Base-by-base conservation (phyloP, 2,113 vertebrate genomes). In the Xenus cinereus region DNA sequence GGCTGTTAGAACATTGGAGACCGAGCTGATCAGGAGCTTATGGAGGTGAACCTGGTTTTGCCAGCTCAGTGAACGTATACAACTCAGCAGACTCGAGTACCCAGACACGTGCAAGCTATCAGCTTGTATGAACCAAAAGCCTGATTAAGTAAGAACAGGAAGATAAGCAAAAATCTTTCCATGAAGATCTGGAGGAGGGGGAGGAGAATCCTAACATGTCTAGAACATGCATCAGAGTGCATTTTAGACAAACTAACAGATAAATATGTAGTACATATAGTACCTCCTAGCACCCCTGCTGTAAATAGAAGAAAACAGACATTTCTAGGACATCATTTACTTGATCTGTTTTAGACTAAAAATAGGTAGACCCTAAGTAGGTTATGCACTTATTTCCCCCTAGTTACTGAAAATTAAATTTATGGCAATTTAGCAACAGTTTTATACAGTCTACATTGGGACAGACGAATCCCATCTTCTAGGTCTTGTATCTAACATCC, bases 301-400 rank as follows among this genome's bases (percentile, higher is more conserved):
- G 60, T 46, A 78, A 84, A 91, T 0, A 89, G 68, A 79, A 87
- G 62, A 39, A 73, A 90, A 24, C 18, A 92, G 75, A 46, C 74
- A 27, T 66, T 95, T 96, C 89, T 78, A 81, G 94, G 94, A 50
- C 91, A 73, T 78, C 56, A 82, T 39, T 78, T 23, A 87, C 30
- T 76, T 93, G 56, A 79, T 84, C 64, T 78, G 50, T 46, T 95
- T 94, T 24, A 64, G 9, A 60, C 16, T 84, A 68, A 94, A 95
- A 94, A 82, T 57, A 96, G 74, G 33, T 15, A 87, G 56, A 84
- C 6, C 4, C 21, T 63, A 96, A 96, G 62, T 79, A 87, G 91
- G 87, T 43, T 86, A 50, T 45, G 45, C 6, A 63, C 80, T 92
- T 92, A 81, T 60, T 92, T 94, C 35, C 57, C n/a, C 85, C 33